Percentiles rank a stretch among this genome's conserved stretches.
Evolutionary conservation across 2,797 vertebrate species (phyloP).

Genomic region (Podargus strigoides): DNA sequence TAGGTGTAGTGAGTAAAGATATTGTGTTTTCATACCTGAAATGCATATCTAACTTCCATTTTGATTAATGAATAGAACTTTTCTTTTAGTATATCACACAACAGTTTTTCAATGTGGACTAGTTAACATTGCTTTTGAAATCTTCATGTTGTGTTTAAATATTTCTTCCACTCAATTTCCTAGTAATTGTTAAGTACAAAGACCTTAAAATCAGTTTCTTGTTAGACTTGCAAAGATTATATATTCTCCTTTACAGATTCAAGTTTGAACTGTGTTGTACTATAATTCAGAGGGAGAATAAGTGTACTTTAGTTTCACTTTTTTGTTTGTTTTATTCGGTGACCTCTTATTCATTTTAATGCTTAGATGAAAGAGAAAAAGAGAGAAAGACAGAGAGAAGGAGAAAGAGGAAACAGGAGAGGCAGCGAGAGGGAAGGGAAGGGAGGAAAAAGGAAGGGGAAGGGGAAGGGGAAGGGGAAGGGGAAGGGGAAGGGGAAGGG

Average conservation of each 20-base stretch:
- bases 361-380: background rate
- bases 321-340: background rate
- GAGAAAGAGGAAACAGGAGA: background rate
- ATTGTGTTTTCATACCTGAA: background rate
- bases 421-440: background rate
- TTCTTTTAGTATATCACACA: background rate
- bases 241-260: constrained; percentile 14
- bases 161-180: constrained; percentile 17
- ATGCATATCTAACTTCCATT: background rate
- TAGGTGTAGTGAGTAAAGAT: background rate
- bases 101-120: background rate
- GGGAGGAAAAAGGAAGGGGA: background rate
- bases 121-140: background rate
- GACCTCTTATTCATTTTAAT: background rate
- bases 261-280: background rate
- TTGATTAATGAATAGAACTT: background rate
- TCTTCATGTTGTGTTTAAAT: background rate
- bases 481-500: background rate
- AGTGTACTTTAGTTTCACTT: background rate
- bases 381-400: background rate
- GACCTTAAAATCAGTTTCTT: constrained; percentile 15
- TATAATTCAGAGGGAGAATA: background rate
- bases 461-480: background rate
- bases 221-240: constrained; percentile 29
- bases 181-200: constrained; percentile 6